phyloP scores from a whole-genome alignment of 1,140 invertebrate genomes.

The Leucophenga varia region DNA sequence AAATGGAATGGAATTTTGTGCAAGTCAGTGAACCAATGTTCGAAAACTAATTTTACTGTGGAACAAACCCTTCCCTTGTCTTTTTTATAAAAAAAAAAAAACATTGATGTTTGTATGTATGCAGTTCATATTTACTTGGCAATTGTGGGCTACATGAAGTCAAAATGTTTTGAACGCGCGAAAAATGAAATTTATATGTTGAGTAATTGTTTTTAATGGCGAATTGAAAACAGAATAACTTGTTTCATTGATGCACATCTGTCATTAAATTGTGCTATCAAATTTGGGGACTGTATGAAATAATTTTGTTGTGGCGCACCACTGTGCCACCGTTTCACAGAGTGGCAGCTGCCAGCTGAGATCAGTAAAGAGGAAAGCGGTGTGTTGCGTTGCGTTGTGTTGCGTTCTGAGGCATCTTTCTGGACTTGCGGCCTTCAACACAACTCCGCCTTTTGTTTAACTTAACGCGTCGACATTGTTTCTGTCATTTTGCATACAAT shows the following conservation, averaged over 20 bases:
- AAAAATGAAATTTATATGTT: conserved; percentile 9
- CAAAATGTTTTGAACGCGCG: conserved; percentile 8
- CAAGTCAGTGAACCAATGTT: conserved; percentile 22
- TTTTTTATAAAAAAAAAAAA: too few relatives aligned
- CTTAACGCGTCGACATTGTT: too few relatives aligned
- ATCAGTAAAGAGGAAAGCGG: too few relatives aligned
- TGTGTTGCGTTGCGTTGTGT: too few relatives aligned
- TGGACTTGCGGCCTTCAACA: conserved; percentile 18
- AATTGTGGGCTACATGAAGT: too few relatives aligned
- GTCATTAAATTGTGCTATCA: too few relatives aligned
- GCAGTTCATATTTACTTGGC: too few relatives aligned
- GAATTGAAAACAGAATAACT: conserved; percentile 15
- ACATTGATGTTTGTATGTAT: too few relatives aligned
- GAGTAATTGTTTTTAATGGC: conserved; percentile 9
- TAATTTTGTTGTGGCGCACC: conserved; percentile 31
- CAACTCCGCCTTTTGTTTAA: too few relatives aligned
- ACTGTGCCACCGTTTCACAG: conserved; percentile 24
- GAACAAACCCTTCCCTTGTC: too few relatives aligned
- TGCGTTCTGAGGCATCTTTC: too few relatives aligned
- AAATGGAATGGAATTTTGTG: conserved; percentile 22
- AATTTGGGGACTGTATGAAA: conserved; percentile 7
- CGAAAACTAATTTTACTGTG: not conserved
- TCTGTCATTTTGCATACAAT: conserved; percentile 36
- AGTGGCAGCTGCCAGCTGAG: not conserved
- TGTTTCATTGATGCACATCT: too few relatives aligned